Conservation (phyloP, 2,113 vertebrate species). For the Sapayoa aenigma region DNA sequence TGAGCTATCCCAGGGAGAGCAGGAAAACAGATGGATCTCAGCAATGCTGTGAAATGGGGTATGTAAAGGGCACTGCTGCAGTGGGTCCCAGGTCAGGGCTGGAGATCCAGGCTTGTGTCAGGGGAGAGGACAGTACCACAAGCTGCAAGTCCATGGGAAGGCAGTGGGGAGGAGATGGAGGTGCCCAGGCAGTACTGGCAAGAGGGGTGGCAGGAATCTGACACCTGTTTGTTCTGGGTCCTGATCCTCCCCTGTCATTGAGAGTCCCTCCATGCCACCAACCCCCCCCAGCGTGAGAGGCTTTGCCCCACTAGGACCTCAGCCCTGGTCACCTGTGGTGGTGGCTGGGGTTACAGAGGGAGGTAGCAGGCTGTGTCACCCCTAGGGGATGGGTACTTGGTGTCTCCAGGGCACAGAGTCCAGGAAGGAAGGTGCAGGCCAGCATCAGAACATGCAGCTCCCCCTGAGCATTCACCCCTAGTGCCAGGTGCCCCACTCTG, state of each 20-base stretch:
- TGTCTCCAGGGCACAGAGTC: background rate
- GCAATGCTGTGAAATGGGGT: rapidly evolving
- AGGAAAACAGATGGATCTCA: background rate
- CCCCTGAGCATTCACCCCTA: background rate
- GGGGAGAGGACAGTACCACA: background rate
- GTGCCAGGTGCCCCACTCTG: rapidly evolving
- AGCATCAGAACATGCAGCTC: background rate
- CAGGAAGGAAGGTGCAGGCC: background rate
- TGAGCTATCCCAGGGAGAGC: background rate
- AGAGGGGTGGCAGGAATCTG: background rate
- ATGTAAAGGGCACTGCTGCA: background rate
- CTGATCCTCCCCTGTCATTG: background rate
- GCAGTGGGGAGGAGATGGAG: background rate
- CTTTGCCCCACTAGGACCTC: background rate
- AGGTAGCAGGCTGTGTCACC: background rate
- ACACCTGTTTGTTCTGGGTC: background rate
- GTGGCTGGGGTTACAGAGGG: background rate
- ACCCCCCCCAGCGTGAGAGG: background rate
- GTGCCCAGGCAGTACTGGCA: background rate
- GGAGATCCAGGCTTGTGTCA: background rate
- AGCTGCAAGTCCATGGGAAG: background rate
- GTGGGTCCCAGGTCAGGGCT: background rate
- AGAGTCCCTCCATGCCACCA: background rate
- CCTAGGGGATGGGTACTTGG: background rate
- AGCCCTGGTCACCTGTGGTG: rapidly evolving